A percentile compares a stretch with the other conserved stretches of the same genome.
Evolutionary conservation across 2,797 vertebrate species (phyloP).

Genomic region (Chelmon rostratus): DNA sequence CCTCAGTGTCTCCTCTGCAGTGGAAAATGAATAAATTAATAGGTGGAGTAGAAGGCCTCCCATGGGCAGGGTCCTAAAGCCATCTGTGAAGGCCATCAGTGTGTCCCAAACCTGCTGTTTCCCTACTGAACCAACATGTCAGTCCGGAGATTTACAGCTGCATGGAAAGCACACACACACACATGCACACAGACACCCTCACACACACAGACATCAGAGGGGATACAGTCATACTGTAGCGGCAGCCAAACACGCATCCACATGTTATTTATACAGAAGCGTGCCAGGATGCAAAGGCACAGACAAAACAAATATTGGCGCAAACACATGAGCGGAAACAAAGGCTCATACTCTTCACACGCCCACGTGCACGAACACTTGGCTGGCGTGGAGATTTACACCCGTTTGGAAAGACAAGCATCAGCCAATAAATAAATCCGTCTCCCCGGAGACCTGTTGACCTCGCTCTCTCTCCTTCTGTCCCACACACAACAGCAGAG

Average conservation of each 20-base stretch:
- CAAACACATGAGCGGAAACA: constrained; percentile 37
- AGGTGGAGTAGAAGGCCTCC: constrained; percentile 73
- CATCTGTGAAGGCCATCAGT: constrained; percentile 84
- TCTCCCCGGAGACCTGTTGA: constrained; percentile 61
- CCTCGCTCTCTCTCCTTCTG: constrained; percentile 50
- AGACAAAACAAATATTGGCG: constrained; percentile 53
- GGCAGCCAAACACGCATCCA: constrained; percentile 52
- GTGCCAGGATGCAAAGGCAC: constrained; percentile 43
- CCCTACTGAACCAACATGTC: constrained; percentile 82
- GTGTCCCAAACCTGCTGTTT: constrained; percentile 80
- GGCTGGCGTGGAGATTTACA: constrained; percentile 60
- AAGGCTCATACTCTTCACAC: constrained; percentile 35
- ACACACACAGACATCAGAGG: constrained; percentile 46
- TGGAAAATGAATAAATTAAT: constrained; percentile 85
- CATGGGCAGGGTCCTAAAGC: constrained; percentile 71
- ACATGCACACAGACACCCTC: constrained; percentile 11
- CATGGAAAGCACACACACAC: constrained; percentile 58
- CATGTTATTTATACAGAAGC: constrained; percentile 30
- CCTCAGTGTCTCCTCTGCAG: constrained; percentile 75
- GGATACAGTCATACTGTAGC: constrained; percentile 11
- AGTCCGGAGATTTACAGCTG: constrained; percentile 77
- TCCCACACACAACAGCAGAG: constrained; percentile 49
- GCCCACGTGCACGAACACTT: constrained; percentile 26
- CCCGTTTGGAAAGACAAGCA: constrained; percentile 69
- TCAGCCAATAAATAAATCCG: constrained; percentile 73